Evolutionary conservation across 2,797 vertebrate species (phyloP).

Genomic region (Myripristis murdjan): DNA sequence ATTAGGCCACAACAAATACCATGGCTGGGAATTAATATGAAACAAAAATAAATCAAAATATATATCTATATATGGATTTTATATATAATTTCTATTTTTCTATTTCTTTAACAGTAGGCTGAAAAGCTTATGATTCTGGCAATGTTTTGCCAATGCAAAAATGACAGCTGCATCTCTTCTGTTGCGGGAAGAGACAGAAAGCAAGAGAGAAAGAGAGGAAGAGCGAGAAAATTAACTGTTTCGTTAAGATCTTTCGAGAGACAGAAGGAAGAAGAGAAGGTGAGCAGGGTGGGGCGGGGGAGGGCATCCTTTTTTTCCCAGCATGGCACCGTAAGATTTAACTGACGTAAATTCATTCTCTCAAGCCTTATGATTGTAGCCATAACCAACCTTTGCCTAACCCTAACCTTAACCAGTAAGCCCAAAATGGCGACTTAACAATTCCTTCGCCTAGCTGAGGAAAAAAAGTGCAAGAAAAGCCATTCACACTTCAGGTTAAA

Average conservation of each 20-base stretch:
- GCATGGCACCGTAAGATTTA: too few relatives aligned
- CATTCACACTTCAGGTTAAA: conserved; percentile 58
- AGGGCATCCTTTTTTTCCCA: too few relatives aligned
- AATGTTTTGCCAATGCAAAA: conserved; percentile 36
- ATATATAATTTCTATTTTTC: conserved; percentile 70
- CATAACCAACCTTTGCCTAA: too few relatives aligned
- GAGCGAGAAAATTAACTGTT: conserved; percentile 16
- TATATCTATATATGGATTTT: conserved; percentile 60
- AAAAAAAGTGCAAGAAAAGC: conserved; percentile 69
- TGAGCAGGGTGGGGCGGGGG: too few relatives aligned
- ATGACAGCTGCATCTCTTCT: conserved; percentile 37
- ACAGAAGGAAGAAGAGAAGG: conserved; percentile 18
- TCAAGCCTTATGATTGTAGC: too few relatives aligned
- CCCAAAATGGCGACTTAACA: too few relatives aligned
- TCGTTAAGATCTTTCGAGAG: conserved; percentile 25
- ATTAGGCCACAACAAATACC: conserved; percentile 79
- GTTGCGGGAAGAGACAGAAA: conserved; percentile 24
- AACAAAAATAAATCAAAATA: conserved; percentile 68
- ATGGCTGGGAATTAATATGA: conserved; percentile 61
- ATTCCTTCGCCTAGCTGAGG: too few relatives aligned
- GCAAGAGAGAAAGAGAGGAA: conserved; percentile 6
- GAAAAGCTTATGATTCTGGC: conserved; percentile 80
- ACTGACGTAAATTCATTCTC: too few relatives aligned
- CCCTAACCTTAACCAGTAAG: too few relatives aligned
- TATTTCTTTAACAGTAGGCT: conserved; percentile 80